Conservation (phyloP, 2,113 vertebrate species). For the Bathybates hornii region DNA sequence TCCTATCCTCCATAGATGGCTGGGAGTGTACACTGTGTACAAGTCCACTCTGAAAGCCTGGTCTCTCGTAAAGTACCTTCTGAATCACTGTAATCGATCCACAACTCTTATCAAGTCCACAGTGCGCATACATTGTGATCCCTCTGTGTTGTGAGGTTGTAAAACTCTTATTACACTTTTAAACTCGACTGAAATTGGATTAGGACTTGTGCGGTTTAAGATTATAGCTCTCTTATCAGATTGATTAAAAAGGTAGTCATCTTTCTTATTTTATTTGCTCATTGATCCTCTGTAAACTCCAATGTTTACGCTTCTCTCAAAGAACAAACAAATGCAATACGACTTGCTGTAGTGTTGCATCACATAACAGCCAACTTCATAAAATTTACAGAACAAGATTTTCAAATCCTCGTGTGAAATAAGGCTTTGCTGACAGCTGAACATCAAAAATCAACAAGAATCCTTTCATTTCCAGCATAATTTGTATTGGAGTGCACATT, state of each 20-base stretch:
- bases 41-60: neutral
- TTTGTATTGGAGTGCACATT: neutral
- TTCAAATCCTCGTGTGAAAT: neutral
- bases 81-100: neutral
- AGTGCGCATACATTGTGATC: neutral
- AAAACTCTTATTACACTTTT: neutral
- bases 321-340: neutral
- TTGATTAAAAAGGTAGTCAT: neutral
- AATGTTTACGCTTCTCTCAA: neutral
- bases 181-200: neutral
- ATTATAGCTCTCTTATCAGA: neutral
- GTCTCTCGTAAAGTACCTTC: neutral
- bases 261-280: neutral
- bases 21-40: neutral
- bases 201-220: neutral
- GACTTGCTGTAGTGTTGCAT: neutral
- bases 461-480: fast-evolving
- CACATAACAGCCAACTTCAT: neutral
- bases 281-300: neutral
- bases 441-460: neutral
- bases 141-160: neutral
- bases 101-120: neutral
- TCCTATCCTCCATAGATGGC: neutral
- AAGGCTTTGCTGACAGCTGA: neutral
- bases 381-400: neutral